A percentile compares a stretch with the other conserved stretches of the same genome.
These are phyloP conservation scores for Crotalus helleri DNA, from an alignment of 2,113 vertebrate genomes.

Conservation along the genomic window DNA sequence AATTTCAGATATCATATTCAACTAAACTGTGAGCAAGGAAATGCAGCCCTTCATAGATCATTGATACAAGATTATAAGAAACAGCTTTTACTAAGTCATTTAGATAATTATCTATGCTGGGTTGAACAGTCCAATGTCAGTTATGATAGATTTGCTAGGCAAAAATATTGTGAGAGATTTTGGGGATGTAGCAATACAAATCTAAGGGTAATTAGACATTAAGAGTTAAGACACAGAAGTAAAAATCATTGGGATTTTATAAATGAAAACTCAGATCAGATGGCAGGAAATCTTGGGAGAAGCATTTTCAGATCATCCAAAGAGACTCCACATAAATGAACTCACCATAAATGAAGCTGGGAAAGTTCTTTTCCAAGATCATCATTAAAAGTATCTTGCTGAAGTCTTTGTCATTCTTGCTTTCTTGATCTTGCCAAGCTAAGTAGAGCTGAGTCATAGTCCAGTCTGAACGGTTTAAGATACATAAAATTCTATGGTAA, in stretches of 20 bases:
- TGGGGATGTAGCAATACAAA: neutral
- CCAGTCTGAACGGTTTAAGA: neutral
- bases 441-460: neutral
- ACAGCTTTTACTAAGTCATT: neutral
- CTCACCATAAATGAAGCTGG: neutral
- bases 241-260: neutral
- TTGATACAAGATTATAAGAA: neutral
- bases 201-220: neutral
- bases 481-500: neutral
- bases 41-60: too few relatives aligned
- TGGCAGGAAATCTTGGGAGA: neutral
- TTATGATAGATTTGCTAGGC: neutral
- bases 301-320: neutral
- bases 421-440: neutral
- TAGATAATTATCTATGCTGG: neutral
- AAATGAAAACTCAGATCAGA: neutral
- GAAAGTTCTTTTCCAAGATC: neutral
- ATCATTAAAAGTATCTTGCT: neutral
- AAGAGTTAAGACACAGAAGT: neutral
- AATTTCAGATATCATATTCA: neutral
- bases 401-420: neutral
- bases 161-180: neutral
- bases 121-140: neutral
- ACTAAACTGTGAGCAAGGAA: neutral
- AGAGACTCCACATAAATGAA: neutral